These are phyloP conservation scores for Harlomillsia oculata DNA, from an alignment of 1,140 invertebrate genomes.

Conservation along the genomic window DNA sequence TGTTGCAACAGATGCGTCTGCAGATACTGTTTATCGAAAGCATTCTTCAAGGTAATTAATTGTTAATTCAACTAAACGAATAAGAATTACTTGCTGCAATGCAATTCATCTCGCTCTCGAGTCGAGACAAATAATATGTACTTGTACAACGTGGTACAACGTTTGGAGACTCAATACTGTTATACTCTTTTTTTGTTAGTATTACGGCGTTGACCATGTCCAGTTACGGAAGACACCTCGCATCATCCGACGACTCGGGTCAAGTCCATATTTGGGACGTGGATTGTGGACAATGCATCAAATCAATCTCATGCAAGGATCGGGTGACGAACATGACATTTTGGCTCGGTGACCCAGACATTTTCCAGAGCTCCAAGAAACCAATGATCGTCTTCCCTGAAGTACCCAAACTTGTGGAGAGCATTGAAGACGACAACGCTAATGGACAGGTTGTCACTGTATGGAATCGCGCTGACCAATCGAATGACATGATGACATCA, in stretches of 20 bases:
- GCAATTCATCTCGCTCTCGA: no score
- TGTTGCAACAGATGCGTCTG: constrained; percentile 42
- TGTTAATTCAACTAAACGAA: background rate
- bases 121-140: no score
- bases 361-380: constrained; percentile 23
- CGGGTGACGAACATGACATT: constrained; percentile 27
- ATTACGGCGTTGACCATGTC: constrained; percentile 26
- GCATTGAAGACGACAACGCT: constrained; percentile 15
- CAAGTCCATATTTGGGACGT: constrained; percentile 29
- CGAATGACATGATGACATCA: background rate
- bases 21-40: constrained; percentile 27
- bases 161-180: background rate
- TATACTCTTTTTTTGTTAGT: background rate
- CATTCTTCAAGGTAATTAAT: constrained; percentile 18
- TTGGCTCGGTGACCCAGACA: constrained; percentile 29
- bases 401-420: constrained; percentile 29
- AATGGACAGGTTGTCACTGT: constrained; percentile 12
- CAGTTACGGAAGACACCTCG: constrained; percentile 21
- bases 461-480: constrained; percentile 17
- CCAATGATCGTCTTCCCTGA: constrained; percentile 29
- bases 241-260: constrained; percentile 24
- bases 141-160: background rate
- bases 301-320: constrained; percentile 10
- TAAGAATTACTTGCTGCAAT: background rate
- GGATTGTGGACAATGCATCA: constrained; percentile 20